Evolutionary conservation across 2,113 vertebrate species (phyloP).

Genomic region (Dipodomys ordii): DNA sequence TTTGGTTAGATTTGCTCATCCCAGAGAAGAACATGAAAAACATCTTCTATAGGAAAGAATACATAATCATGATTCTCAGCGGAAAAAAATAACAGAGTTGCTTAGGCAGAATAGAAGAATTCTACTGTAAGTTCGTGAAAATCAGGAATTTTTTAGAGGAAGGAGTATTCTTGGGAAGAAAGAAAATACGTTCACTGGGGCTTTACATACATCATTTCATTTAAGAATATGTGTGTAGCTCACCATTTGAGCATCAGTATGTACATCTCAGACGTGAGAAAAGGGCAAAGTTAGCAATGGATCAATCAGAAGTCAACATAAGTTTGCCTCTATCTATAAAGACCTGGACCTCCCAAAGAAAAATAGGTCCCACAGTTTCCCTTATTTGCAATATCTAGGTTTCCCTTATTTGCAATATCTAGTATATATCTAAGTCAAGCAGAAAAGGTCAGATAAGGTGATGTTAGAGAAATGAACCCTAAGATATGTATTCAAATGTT

Average conservation of each 20-base stretch:
- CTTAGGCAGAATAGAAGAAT: background rate
- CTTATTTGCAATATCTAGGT: too few species aligned
- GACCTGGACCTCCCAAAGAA: background rate
- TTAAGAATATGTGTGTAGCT: background rate
- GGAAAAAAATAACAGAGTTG: background rate
- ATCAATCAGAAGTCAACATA: background rate
- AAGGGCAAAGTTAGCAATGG: background rate
- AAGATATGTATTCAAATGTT: too few species aligned
- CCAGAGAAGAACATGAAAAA: background rate
- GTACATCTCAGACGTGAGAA: background rate
- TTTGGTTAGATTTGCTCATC: background rate
- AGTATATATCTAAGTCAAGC: too few species aligned
- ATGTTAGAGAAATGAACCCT: too few species aligned
- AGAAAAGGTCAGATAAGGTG: too few species aligned
- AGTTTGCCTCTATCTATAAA: background rate
- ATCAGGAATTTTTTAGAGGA: background rate
- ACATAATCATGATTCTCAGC: background rate
- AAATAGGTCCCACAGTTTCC: too few species aligned
- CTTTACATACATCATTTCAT: background rate
- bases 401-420: too few species aligned
- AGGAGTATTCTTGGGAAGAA: background rate
- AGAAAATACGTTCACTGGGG: background rate
- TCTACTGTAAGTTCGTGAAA: background rate
- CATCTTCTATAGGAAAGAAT: background rate
- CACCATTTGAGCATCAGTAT: too few species aligned